Percentiles rank a stretch among this genome's conserved stretches.
Conservation (phyloP, 2,888 invertebrate genomes). For the Ophion costatus region DNA sequence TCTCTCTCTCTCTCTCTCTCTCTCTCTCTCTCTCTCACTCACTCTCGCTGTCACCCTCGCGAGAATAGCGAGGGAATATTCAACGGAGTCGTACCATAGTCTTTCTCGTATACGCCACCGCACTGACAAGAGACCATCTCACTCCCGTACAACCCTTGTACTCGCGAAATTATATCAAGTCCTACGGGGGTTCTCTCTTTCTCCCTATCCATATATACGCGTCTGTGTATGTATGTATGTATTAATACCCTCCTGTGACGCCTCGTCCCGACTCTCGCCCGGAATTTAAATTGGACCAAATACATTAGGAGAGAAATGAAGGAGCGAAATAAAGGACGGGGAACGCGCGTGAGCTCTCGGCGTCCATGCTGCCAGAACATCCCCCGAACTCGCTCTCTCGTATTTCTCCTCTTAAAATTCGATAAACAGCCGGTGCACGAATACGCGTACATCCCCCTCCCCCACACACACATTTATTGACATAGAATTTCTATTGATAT, state of each 20-base stretch:
- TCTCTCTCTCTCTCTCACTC: conserved; percentile 58
- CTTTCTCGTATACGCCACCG: conserved; percentile 11
- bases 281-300: conserved; percentile 78
- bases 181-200: conserved; percentile 68
- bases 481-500: too few species aligned
- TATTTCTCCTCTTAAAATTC: conserved; percentile 24
- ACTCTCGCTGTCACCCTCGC: conserved; percentile 43
- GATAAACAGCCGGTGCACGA: conserved; percentile 5
- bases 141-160: conserved; percentile 67
- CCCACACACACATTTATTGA: not conserved
- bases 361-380: not conserved
- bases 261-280: conserved; percentile 60
- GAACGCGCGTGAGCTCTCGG: conserved; percentile 24
- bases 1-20: not conserved
- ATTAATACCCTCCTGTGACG: conserved; percentile 42
- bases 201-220: not conserved
- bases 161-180: conserved; percentile 76
- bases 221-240: not conserved
- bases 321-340: conserved; percentile 71
- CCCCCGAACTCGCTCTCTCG: conserved; percentile 34
- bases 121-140: conserved; percentile 36
- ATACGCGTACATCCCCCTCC: not conserved
- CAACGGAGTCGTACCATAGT: conserved; percentile 56
- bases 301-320: conserved; percentile 74
- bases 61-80: conserved; percentile 56